Percentiles rank a stretch among this genome's conserved stretches.
These are phyloP conservation scores for Phalacrocorax brasilianus DNA, from an alignment of 2,113 vertebrate genomes.

Conservation along the genomic window DNA sequence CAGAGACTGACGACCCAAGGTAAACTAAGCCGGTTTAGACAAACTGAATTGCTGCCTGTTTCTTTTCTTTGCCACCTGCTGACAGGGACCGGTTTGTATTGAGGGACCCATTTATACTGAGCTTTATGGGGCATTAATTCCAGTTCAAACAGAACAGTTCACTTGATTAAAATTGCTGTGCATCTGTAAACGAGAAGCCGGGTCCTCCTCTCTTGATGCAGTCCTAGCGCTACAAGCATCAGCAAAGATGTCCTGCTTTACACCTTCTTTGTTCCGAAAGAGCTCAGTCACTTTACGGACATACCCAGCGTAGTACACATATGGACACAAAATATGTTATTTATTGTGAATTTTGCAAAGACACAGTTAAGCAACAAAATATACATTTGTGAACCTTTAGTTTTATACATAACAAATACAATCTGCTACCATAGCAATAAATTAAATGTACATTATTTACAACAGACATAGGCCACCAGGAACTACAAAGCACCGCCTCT, in stretches of 20 bases:
- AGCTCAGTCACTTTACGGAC: neutral
- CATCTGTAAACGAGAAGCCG: neutral
- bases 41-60: neutral
- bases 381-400: conserved; percentile 81
- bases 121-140: neutral
- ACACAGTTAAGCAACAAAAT: conserved; percentile 87
- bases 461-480: conserved; percentile 74
- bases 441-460: conserved; percentile 89
- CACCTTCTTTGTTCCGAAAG: neutral
- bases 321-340: conserved; percentile 86
- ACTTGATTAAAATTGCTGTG: too few species aligned
- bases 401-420: conserved; percentile 85
- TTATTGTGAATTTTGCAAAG: conserved; percentile 86
- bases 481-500: conserved; percentile 70
- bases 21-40: neutral
- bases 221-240: fast-evolving
- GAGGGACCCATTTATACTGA: fast-evolving
- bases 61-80: neutral
- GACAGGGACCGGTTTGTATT: neutral
- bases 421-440: conserved; percentile 83
- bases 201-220: neutral
- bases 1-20: fast-evolving
- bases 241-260: neutral
- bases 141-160: neutral
- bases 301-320: neutral